Percentiles rank a stretch among this genome's conserved stretches.
Conservation (phyloP, 2,797 vertebrate genomes). For the Pseudotriccus pelzelni region DNA sequence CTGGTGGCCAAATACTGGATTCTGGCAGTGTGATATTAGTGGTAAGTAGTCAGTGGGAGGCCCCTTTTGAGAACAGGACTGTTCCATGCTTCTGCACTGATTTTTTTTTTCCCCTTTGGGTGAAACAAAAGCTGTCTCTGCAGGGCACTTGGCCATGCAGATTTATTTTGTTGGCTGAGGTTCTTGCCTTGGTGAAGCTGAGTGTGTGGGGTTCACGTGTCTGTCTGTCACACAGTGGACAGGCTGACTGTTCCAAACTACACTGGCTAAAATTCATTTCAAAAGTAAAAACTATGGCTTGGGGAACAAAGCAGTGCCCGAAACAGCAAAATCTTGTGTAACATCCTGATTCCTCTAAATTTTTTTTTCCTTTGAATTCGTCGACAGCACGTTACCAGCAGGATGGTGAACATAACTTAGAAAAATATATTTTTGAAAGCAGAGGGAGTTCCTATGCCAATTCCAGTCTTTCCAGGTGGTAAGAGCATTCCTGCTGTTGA, state of each 20-base stretch:
- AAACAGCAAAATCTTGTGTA: background rate
- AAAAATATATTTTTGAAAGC: background rate
- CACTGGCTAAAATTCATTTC: background rate
- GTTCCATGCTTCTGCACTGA: background rate
- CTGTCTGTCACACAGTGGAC: background rate
- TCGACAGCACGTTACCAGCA: background rate
- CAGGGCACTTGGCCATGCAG: background rate
- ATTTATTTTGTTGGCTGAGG: background rate
- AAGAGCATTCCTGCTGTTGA: conserved; percentile 69
- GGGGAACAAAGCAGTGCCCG: background rate
- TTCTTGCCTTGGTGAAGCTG: background rate
- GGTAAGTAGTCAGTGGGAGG: background rate
- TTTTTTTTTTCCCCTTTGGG: background rate
- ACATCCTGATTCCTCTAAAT: background rate
- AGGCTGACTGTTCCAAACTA: background rate
- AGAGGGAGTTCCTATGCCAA: background rate
- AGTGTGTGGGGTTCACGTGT: background rate
- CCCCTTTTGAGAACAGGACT: background rate
- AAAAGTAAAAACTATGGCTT: background rate
- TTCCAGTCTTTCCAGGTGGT: conserved; percentile 50
- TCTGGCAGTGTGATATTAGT: background rate
- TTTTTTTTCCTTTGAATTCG: background rate
- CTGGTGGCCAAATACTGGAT: background rate
- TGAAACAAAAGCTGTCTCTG: background rate
- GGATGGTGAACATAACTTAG: background rate